Percentiles rank a stretch among this genome's conserved stretches.
Evolutionary conservation across 1,140 invertebrate genomes (phyloP).

Genomic region (Triops longicaudatus): DNA sequence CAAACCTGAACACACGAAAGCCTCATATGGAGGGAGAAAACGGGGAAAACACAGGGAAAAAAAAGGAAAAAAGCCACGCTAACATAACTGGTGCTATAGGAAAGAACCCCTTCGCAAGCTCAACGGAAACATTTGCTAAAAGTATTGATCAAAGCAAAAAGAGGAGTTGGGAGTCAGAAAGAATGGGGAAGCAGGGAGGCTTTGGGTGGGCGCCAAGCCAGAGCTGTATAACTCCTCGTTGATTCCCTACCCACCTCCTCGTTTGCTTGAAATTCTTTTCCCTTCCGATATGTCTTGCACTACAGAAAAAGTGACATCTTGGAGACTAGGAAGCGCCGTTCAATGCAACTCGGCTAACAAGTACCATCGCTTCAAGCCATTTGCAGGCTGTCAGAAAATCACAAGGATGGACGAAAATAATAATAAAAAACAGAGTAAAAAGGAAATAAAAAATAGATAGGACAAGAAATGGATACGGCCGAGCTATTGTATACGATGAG

Average conservation of each 20-base stretch:
- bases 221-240: background rate
- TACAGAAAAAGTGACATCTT: too few relatives aligned
- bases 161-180: background rate
- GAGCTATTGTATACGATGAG: background rate
- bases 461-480: background rate
- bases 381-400: too few relatives aligned
- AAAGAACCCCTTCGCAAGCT: background rate
- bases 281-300: background rate
- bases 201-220: background rate
- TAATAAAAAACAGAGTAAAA: background rate
- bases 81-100: background rate
- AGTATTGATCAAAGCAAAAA: conserved; percentile 15
- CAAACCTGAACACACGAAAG: background rate
- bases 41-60: background rate
- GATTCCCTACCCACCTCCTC: background rate
- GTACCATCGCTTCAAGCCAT: too few relatives aligned
- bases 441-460: background rate
- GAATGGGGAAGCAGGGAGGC: background rate
- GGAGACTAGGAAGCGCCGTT: too few relatives aligned
- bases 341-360: too few relatives aligned
- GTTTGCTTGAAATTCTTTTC: background rate
- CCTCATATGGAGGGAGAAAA: background rate
- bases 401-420: too few relatives aligned
- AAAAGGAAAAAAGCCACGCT: background rate
- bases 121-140: conserved; percentile 15